Evolutionary conservation across 2,888 invertebrate species (phyloP), one percentile per base, ranked within the genome.

Genomic region (Pseudolycoriella hygida): DNA sequence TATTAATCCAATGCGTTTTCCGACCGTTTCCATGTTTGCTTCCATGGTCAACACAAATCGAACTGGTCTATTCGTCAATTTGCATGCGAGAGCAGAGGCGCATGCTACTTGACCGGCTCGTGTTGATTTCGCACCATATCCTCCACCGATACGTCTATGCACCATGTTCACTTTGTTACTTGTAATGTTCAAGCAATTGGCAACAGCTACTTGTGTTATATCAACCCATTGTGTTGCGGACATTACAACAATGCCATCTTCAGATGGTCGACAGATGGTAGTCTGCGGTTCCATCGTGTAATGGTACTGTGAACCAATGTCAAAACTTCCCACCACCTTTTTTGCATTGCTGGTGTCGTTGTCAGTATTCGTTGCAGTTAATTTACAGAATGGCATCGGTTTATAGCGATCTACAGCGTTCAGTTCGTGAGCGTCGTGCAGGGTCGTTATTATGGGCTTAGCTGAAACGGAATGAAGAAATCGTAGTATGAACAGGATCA

Each of bases 121-220:
- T 0, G 74, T 70, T 44, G 85, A 74, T 44, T 90, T 90, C 1
- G 70, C 73, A 0, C 90, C 90, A 57, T 81, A 90, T 0, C 68
- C 83, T 11, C 90, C 90, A 2, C 90, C 90, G 3, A 88, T 53
- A 34, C 88, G 74, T 6, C 76, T 70, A 0, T 85, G 80, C 39
- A 67, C 63, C 1, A 88, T 66, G 49, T 81, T 75, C n/a, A 88
- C 71, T 42, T 85, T 72, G 55, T 79, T 77, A 45, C 69, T 64
- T 12, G 70, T 71, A 17, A 78, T 54, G 6, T 67, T 68, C 1
- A 81, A 66, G 17, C 70, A 62, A 17, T 66, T 56, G 1, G 78
- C 69, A 5, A 82, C 62, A 1, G 70, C 68, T 17, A 67, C 56
- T 56, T 79, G 78, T 0, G 65, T 60, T 8, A 73, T 57, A 52